phyloP scores from a whole-genome alignment of 1,140 invertebrate genomes.

The Papilio machaon region DNA sequence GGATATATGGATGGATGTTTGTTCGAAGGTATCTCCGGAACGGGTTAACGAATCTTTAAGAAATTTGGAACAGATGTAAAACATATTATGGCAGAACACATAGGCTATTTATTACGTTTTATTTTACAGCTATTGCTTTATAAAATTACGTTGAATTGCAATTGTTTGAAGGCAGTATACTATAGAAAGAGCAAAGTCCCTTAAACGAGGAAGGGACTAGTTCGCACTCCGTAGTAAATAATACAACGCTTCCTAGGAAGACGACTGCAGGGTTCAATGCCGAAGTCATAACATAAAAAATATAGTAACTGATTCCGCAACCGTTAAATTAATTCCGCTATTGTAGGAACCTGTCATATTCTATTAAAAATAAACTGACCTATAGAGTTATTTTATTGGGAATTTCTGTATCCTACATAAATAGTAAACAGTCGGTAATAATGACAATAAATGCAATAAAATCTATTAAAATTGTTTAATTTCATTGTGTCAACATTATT shows the following conservation, averaged over 20 bases:
- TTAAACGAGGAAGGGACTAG: conserved; percentile 4
- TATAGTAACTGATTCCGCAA: neutral
- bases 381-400: neutral
- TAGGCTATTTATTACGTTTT: no score
- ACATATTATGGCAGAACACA: neutral
- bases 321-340: neutral
- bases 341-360: neutral
- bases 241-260: conserved; percentile 21
- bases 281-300: conserved; percentile 4
- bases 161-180: neutral
- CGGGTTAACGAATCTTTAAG: no score
- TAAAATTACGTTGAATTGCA: neutral
- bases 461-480: no score
- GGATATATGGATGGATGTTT: no score
- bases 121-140: neutral
- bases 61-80: no score
- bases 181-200: neutral
- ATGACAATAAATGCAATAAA: no score
- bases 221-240: neutral
- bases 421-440: no score
- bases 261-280: conserved; percentile 7
- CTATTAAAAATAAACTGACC: neutral
- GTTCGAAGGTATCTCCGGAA: no score
- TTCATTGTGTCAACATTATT: no score
- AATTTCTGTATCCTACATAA: neutral